phyloP scores from a whole-genome alignment of 2,113 vertebrate species.

The Trachemys scripta region DNA sequence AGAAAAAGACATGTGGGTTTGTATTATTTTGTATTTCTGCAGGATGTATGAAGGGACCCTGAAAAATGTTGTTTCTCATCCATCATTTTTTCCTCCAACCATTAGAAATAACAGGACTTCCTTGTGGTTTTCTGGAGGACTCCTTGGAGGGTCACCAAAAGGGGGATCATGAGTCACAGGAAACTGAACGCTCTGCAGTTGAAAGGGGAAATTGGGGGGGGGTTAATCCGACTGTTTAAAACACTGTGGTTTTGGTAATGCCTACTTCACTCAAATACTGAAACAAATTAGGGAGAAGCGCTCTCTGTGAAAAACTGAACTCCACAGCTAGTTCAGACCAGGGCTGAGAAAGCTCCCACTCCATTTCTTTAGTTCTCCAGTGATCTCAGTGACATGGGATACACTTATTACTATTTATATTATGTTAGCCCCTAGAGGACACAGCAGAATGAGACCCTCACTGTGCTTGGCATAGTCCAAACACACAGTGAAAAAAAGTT shows the following conservation, averaged over 20 bases:
- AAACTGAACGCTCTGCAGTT: not conserved
- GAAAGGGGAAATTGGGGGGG: not conserved
- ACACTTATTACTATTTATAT: not conserved
- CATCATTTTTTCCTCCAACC: not conserved
- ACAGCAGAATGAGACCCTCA: not conserved
- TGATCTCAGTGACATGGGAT: not conserved
- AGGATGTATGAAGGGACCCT: accelerated
- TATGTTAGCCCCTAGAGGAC: not conserved
- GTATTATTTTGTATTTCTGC: not conserved
- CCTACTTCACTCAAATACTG: not conserved
- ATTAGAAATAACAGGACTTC: not conserved
- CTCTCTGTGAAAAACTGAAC: not conserved
- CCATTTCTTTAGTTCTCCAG: not conserved
- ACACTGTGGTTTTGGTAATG: not conserved
- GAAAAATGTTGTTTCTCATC: not conserved
- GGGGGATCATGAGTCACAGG: not conserved
- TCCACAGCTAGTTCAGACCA: not conserved
- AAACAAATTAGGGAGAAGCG: not conserved
- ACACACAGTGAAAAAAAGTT: not conserved
- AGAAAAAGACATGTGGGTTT: not conserved
- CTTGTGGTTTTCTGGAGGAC: not conserved
- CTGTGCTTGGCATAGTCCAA: not conserved
- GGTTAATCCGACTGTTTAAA: not conserved
- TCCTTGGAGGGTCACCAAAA: not conserved
- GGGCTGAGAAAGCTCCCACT: not conserved